Base-by-base conservation (phyloP, 2,888 invertebrate genomes). In the Timema podura region DNA sequence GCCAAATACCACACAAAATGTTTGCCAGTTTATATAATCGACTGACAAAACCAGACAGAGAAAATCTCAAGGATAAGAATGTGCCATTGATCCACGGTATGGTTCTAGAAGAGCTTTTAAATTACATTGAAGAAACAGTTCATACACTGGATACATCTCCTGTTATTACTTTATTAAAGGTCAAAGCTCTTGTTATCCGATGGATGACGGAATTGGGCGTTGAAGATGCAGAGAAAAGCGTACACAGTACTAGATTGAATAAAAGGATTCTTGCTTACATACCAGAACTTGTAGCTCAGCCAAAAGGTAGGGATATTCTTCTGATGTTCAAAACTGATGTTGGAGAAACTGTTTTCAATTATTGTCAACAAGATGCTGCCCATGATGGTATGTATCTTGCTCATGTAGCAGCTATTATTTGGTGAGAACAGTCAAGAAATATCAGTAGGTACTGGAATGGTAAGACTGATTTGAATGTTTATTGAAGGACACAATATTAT, bases 31-130 rank as follows among this genome's bases (percentile, higher is more conserved):
- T 30, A 30, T 30, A 54, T 8, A 54, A 15, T 16, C n/a, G 54
- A 54, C 54, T 54, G 54, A 16, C 54, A 6, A 54, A 54, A 54
- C n/a, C n/a, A 54, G 54, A 54, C n/a, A 54, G 11, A 11, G 54
- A 54, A 54, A 15, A 54, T 54, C 7, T 54, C n/a, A n/a, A n/a
- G n/a, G n/a, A n/a, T n/a, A n/a, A n/a, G n/a, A n/a, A n/a, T n/a
- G n/a, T n/a, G 6, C 6, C 13, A 54, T 54, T 7, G 13, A 10
- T 54, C 11, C 16, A 8, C 16, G 54, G 54, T 54, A 11, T 7
- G 6, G n/a, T 54, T 30, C 30, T 54, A 54, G 11, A 54, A 54
- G 54, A 54, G 54, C n/a, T 54, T 54, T 54, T 54, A 7, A 54
- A 16, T 54, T 11, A 54, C 54, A 8, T 54, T 13, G 9, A n/a